Conservation (phyloP, 2,888 invertebrate species). For the Agrochola circellaris region DNA sequence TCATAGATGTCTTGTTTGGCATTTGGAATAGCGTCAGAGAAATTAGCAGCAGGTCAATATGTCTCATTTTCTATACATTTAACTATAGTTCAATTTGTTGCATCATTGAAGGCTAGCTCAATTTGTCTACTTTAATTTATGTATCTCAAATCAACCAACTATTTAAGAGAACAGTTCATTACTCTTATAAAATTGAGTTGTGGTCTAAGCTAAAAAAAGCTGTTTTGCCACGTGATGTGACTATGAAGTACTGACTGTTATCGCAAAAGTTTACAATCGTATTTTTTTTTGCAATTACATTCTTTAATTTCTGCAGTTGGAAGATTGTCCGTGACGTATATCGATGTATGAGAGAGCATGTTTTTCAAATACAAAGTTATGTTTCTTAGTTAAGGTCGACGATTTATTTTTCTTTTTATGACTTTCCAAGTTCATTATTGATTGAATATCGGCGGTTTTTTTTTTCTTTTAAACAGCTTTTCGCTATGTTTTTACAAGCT, state of each 20-base stretch:
- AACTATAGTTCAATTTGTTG: neutral
- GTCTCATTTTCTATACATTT: neutral
- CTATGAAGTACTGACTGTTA: neutral
- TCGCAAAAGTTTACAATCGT: too few relatives aligned
- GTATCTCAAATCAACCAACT: neutral
- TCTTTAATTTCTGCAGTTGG: too few relatives aligned
- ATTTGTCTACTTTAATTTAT: neutral
- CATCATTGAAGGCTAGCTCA: neutral
- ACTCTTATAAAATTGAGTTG: neutral
- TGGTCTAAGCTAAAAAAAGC: neutral
- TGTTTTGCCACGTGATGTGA: neutral
- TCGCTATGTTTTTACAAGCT: neutral
- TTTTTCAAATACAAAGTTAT: too few relatives aligned
- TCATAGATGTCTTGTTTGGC: conserved; percentile 22
- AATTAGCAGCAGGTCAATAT: neutral
- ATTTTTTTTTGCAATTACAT: too few relatives aligned
- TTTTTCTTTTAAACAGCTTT: neutral
- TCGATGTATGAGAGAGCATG: too few relatives aligned
- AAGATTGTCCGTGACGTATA: too few relatives aligned
- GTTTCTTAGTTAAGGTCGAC: too few relatives aligned
- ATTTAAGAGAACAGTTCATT: neutral
- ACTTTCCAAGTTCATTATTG: neutral
- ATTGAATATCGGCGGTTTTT: neutral
- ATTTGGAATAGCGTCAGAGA: neutral
- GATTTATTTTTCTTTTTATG: neutral